Conservation (phyloP, 2,888 invertebrate genomes). For the Spisula subtruncata region DNA sequence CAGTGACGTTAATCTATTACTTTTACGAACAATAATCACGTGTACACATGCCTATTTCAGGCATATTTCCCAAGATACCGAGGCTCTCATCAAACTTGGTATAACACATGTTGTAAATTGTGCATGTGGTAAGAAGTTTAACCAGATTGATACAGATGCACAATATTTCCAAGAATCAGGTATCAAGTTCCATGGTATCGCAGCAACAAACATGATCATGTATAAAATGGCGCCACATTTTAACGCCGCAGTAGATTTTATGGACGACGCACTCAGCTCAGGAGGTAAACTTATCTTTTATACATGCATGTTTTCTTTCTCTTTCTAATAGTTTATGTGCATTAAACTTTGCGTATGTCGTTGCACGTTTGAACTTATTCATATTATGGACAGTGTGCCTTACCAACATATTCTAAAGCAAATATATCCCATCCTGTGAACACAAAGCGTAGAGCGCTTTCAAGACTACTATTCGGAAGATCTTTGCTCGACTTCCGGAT, state of each 20-base stretch:
- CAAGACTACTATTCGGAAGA: too few species aligned
- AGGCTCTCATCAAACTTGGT: conserved; percentile 92
- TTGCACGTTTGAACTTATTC: too few species aligned
- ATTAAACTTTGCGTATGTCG: too few species aligned
- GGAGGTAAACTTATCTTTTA: conserved; percentile 73
- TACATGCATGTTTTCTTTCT: too few species aligned
- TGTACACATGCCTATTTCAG: conserved; percentile 88
- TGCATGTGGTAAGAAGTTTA: conserved; percentile 91
- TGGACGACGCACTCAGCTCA: conserved; percentile 90
- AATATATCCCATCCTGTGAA: too few species aligned
- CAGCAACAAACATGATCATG: conserved; percentile 92
- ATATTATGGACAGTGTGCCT: too few species aligned
- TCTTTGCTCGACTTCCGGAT: too few species aligned
- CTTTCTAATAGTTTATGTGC: too few species aligned
- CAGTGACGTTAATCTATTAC: too few species aligned
- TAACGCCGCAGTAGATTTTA: conserved; percentile 93
- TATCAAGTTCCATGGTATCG: conserved; percentile 93
- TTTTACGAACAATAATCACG: too few species aligned
- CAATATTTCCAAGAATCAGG: conserved; percentile 92
- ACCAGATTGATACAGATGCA: conserved; percentile 93
- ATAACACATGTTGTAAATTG: conserved; percentile 95
- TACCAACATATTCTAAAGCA: too few species aligned
- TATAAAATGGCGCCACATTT: conserved; percentile 94
- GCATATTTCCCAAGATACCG: conserved; percentile 93
- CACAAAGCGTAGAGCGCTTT: too few species aligned